A percentile compares a stretch with the other conserved stretches of the same genome.
Conservation (phyloP, 2,113 vertebrate genomes). For the Proterorhinus semilunaris region DNA sequence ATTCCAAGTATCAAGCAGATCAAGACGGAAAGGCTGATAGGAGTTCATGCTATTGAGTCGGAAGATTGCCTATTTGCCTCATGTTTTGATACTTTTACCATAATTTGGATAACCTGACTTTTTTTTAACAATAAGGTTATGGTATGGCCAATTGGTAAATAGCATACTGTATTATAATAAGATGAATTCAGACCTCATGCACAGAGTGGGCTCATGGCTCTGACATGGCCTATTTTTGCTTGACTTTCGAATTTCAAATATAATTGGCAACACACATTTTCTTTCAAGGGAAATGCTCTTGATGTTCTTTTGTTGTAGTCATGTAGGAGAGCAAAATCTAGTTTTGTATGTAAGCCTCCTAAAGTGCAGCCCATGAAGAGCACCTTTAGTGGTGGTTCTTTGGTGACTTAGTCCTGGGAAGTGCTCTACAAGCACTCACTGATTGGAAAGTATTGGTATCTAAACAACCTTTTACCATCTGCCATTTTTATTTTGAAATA, state of each 20-base stretch:
- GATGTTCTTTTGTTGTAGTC: too few species aligned
- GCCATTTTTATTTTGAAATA: constrained; percentile 32
- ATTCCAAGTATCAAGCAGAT: not conserved
- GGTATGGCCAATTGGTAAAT: too few species aligned
- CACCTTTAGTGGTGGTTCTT: constrained; percentile 49
- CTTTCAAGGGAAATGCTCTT: too few species aligned
- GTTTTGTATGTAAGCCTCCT: constrained; percentile 30
- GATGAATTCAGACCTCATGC: too few species aligned
- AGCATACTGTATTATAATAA: too few species aligned
- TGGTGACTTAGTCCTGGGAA: constrained; percentile 47
- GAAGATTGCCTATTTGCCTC: not conserved
- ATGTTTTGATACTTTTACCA: not conserved
- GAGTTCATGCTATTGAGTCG: not conserved
- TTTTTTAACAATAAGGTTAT: too few species aligned
- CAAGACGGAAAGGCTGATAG: not conserved
- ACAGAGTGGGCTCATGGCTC: too few species aligned
- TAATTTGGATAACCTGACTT: too few species aligned
- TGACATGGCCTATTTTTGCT: too few species aligned
- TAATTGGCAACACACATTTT: too few species aligned
- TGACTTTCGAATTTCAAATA: too few species aligned
- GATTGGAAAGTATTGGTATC: constrained; percentile 62
- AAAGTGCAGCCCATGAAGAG: constrained; percentile 39
- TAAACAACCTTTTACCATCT: constrained; percentile 44
- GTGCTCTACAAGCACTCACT: constrained; percentile 50
- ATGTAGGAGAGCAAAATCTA: too few species aligned